Conservation (phyloP, 1,140 invertebrate genomes). For the Procambarus clarkii region DNA sequence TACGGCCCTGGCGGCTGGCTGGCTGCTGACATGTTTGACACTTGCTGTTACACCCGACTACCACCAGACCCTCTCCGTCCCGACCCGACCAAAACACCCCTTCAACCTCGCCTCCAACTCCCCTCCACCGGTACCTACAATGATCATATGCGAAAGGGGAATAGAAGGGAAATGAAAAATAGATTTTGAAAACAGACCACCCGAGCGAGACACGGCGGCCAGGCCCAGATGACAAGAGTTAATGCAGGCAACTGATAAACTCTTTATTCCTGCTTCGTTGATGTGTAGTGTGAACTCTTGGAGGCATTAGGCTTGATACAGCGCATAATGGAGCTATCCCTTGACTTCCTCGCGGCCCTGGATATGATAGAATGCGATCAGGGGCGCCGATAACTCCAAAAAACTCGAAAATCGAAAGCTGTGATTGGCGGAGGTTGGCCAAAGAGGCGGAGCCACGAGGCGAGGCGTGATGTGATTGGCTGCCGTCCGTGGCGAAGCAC, state of each 20-base stretch:
- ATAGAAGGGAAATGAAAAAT: too few species aligned
- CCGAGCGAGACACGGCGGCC: background rate
- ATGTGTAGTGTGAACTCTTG: background rate
- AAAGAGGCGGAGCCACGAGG: too few species aligned
- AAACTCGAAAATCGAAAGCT: too few species aligned
- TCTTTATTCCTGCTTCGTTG: background rate
- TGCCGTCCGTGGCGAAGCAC: background rate
- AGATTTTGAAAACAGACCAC: too few species aligned
- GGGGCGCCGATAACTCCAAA: too few species aligned
- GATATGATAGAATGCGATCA: too few species aligned
- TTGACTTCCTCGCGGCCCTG: too few species aligned
- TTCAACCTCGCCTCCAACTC: background rate
- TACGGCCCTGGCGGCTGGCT: background rate
- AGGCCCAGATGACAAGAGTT: constrained; percentile 1
- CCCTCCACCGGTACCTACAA: too few species aligned
- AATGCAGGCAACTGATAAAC: constrained; percentile 27
- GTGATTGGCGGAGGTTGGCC: background rate
- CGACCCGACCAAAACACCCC: background rate
- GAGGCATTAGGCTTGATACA: background rate
- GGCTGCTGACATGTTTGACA: constrained; percentile 21
- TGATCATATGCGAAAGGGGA: too few species aligned
- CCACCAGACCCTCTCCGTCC: background rate
- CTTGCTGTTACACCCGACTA: constrained; percentile 3
- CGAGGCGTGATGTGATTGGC: too few species aligned
- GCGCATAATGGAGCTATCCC: background rate